Conservation (phyloP, 1,140 invertebrate genomes). For the Cecropterus lyciades region DNA sequence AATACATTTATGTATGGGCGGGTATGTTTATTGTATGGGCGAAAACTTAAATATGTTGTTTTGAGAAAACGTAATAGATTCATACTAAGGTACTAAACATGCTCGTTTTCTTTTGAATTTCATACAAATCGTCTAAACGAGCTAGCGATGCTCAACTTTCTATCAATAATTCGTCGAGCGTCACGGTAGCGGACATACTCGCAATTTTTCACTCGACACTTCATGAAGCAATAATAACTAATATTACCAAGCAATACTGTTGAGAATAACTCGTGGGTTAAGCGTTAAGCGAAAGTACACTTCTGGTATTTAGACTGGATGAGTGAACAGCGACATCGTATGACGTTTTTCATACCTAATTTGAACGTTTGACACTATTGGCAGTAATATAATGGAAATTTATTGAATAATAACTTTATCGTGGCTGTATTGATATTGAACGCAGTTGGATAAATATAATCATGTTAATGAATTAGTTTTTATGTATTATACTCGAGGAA, state of each 20-base stretch:
- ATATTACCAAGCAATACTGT: background rate
- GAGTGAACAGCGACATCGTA: slow-evolving; percentile 17
- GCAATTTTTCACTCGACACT: slow-evolving; percentile 27
- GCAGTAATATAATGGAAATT: background rate
- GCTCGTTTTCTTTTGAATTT: too few species aligned
- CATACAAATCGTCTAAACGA: too few species aligned
- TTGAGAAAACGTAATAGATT: too few species aligned
- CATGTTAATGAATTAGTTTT: too few species aligned
- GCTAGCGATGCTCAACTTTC: slow-evolving; percentile 25
- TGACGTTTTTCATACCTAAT: slow-evolving; percentile 28
- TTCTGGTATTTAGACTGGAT: slow-evolving; percentile 29
- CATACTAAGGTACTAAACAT: too few species aligned
- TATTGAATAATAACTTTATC: too few species aligned
- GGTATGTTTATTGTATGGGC: too few species aligned
- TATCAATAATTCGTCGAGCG: slow-evolving; percentile 25
- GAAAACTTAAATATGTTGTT: too few species aligned
- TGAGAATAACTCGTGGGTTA: background rate
- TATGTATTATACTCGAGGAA: too few species aligned
- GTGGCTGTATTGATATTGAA: too few species aligned
- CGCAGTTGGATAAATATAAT: too few species aligned
- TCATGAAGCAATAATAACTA: background rate
- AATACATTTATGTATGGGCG: too few species aligned
- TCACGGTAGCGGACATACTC: slow-evolving; percentile 31
- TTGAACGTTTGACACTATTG: slow-evolving; percentile 4
- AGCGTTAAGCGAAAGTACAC: slow-evolving; percentile 31